A percentile compares a stretch with the other conserved stretches of the same genome.
These are phyloP conservation scores for Dione juno DNA, from an alignment of 2,888 invertebrate species.

Conservation along the genomic window DNA sequence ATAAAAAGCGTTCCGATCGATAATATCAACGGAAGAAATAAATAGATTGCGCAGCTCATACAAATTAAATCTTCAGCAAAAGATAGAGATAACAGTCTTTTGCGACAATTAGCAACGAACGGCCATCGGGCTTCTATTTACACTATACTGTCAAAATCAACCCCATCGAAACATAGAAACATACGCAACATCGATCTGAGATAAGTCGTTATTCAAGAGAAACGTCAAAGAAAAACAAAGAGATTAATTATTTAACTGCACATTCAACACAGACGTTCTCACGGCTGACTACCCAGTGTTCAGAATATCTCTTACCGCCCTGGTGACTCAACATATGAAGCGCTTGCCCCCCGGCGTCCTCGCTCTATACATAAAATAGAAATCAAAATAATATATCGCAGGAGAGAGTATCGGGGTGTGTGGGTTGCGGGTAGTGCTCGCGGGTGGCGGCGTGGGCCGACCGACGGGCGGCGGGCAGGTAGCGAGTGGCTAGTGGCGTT, in stretches of 20 bases:
- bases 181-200: conserved; percentile 83
- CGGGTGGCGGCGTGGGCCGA: conserved; percentile 52
- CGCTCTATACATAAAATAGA: conserved; percentile 91
- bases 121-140: conserved; percentile 84
- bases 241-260: conserved; percentile 79
- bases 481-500: conserved; percentile 45
- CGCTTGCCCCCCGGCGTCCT: conserved; percentile 95
- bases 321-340: conserved; percentile 95
- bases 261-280: conserved; percentile 84
- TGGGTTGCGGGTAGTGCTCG: conserved; percentile 58
- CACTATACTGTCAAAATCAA: conserved; percentile 79
- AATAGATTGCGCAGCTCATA: conserved; percentile 83
- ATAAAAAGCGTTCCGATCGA: conserved; percentile 82
- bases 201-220: conserved; percentile 82
- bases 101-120: conserved; percentile 84
- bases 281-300: conserved; percentile 81
- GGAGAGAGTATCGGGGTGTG: conserved; percentile 81
- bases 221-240: conserved; percentile 83
- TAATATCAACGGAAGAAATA: conserved; percentile 80
- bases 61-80: conserved; percentile 83
- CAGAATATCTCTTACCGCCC: conserved; percentile 93
- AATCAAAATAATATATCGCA: conserved; percentile 83
- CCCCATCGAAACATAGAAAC: conserved; percentile 84
- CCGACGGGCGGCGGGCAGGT: conserved; percentile 48
- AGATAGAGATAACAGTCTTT: conserved; percentile 81